Conservation (phyloP, 2,113 vertebrate genomes). For the Antigone vipio region DNA sequence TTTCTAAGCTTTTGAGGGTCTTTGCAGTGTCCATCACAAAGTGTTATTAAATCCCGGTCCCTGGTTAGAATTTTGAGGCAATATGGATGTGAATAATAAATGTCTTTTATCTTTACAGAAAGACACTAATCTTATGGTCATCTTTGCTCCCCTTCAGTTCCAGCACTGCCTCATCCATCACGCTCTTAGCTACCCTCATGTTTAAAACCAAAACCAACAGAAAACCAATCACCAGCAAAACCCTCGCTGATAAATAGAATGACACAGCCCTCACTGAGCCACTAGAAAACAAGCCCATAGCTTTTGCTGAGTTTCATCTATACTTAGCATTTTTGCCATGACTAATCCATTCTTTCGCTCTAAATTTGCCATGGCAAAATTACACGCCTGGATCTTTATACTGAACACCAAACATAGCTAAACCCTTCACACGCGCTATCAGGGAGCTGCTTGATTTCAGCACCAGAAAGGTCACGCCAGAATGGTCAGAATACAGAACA, state of each 20-base stretch:
- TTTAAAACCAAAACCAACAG: not conserved
- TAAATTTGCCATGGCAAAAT: slow-evolving; percentile 16
- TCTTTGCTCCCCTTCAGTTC: not conserved
- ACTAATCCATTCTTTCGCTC: slow-evolving; percentile 39
- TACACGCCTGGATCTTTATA: not conserved
- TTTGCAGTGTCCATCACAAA: not conserved
- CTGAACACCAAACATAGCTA: not conserved
- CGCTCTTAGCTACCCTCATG: not conserved
- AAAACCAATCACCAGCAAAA: not conserved
- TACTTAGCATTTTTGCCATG: slow-evolving; percentile 20
- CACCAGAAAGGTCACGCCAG: slow-evolving; percentile 31
- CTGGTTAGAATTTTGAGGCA: not conserved
- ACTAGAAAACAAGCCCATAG: not conserved
- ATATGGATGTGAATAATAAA: not conserved
- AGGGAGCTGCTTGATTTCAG: slow-evolving; percentile 24
- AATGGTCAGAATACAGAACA: slow-evolving; percentile 31
- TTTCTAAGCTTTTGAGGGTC: not conserved
- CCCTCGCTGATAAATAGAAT: not conserved
- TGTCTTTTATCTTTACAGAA: not conserved
- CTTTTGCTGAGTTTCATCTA: slow-evolving; percentile 2
- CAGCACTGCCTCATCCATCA: not conserved
- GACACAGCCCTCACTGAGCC: not conserved
- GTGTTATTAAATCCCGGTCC: not conserved
- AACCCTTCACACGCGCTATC: not conserved
- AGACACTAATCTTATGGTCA: not conserved